Percentiles rank a stretch among this genome's conserved stretches.
Conservation (phyloP, 2,113 vertebrate species). For the Silurus asotus region DNA sequence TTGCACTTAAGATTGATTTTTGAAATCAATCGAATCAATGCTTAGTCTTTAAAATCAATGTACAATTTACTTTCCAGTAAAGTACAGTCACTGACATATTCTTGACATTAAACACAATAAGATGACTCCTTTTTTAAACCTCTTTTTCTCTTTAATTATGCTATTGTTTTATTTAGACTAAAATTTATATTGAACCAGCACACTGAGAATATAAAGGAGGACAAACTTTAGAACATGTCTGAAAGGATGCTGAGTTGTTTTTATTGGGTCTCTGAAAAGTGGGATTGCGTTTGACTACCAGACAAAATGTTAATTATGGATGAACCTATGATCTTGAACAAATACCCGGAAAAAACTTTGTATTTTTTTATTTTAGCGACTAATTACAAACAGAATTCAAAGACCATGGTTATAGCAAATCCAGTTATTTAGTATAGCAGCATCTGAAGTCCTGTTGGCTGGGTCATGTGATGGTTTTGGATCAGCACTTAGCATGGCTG, state of each 20-base stretch:
- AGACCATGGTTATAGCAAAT: neutral
- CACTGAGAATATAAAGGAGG: neutral
- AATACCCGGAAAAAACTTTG: neutral
- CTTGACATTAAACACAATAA: neutral
- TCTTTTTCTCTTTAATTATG: neutral
- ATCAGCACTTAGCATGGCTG: neutral
- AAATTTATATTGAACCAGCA: neutral
- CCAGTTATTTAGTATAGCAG: slow-evolving; percentile 19
- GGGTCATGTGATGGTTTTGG: neutral
- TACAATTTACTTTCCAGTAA: neutral
- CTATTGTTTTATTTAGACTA: neutral
- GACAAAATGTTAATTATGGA: neutral
- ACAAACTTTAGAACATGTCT: neutral
- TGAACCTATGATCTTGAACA: neutral
- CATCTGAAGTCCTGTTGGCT: neutral
- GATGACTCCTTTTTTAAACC: neutral
- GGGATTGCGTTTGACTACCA: neutral
- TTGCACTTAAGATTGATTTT: neutral
- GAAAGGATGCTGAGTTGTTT: neutral
- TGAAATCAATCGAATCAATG: neutral
- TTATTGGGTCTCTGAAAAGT: neutral
- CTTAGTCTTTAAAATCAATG: neutral
- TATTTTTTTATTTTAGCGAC: neutral
- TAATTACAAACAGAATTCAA: neutral
- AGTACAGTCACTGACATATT: neutral